Base-by-base conservation (phyloP, 2,797 vertebrate genomes). In the Sparus aurata region DNA sequence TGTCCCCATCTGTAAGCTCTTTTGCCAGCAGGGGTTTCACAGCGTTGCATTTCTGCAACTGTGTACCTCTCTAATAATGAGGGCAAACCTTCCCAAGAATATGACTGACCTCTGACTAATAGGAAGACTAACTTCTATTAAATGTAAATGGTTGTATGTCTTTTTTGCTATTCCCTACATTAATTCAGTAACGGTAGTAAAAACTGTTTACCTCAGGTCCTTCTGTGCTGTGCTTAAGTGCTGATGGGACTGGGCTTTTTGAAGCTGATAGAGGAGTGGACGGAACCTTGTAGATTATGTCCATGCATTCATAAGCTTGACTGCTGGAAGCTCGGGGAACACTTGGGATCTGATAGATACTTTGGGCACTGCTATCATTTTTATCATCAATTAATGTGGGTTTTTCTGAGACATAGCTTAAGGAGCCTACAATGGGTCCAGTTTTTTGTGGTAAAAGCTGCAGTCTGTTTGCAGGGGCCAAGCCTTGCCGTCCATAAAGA, bases 391-490 rank as follows among this genome's bases (percentile, higher is more conserved):
- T 46, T 1, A 34, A 30, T 58, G 45, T 79, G 5, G 1, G 5
- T 34, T 75, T 85, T 27, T 88, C 79, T 1, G 16, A 6, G 7
- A 41, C 49, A 0, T 43, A 58, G 22, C 43, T 45, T 2, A n/a
- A 13, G 20, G 25, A 46, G 6, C 25, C 62, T 3, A 41, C 66
- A 55, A 43, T 27, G 12, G 57, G 43, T 5, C 87, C 84, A 0
- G 62, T 74, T 0, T 92, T 74, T 0, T 92, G 79, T 0, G 86
- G 62, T 25, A 99, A 91, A 13, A 97, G 84, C 74, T 95, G 94
- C 64, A 99, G 95, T 49, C 98, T 96, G 85, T 99, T 99, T 53
- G 97, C 98, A 0, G 98, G 98, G 15, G 97, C 98, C 85, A 99
- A 91, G n/a, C 98, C 98, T 45, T 95, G 95, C 3, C 91, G 93